A percentile compares a stretch with the other conserved stretches of the same genome.
phyloP scores from a whole-genome alignment of 2,113 vertebrate species.

The Orycteropus afer region DNA sequence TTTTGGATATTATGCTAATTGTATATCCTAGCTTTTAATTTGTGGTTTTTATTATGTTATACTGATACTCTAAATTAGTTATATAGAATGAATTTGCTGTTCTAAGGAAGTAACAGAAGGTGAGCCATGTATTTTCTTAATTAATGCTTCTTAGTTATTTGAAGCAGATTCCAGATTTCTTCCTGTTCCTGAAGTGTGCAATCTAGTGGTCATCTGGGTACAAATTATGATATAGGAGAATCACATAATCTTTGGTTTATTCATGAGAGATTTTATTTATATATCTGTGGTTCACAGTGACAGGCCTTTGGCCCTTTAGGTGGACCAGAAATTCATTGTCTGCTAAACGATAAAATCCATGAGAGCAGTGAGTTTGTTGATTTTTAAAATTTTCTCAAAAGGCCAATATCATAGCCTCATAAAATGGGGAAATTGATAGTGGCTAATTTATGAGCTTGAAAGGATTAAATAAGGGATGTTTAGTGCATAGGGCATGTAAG shows the following conservation, averaged over 20 bases:
- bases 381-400: not conserved
- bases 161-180: slow-evolving; percentile 51
- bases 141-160: slow-evolving; percentile 62
- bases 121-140: slow-evolving; percentile 61
- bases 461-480: not conserved
- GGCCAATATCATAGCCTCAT: not conserved
- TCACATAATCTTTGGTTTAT: slow-evolving; percentile 50
- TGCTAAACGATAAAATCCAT: slow-evolving; percentile 33
- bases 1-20: slow-evolving; percentile 52
- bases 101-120: slow-evolving; percentile 63
- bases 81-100: slow-evolving; percentile 39
- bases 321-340: not conserved
- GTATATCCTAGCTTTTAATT: slow-evolving; percentile 25
- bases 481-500: not conserved
- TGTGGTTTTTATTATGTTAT: slow-evolving; percentile 47
- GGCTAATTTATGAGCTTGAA: not conserved
- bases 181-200: slow-evolving; percentile 47
- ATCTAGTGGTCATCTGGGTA: slow-evolving; percentile 49
- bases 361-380: not conserved
- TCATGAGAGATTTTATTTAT: slow-evolving; percentile 25
- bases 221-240: slow-evolving; percentile 32
- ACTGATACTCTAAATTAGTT: slow-evolving; percentile 41
- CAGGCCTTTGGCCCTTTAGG: not conserved
- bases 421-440: not conserved
- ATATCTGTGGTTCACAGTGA: not conserved